Evolutionary conservation across 2,797 vertebrate species (phyloP), one percentile per base, ranked within the genome.

Genomic region (Poeciliopsis turneri): DNA sequence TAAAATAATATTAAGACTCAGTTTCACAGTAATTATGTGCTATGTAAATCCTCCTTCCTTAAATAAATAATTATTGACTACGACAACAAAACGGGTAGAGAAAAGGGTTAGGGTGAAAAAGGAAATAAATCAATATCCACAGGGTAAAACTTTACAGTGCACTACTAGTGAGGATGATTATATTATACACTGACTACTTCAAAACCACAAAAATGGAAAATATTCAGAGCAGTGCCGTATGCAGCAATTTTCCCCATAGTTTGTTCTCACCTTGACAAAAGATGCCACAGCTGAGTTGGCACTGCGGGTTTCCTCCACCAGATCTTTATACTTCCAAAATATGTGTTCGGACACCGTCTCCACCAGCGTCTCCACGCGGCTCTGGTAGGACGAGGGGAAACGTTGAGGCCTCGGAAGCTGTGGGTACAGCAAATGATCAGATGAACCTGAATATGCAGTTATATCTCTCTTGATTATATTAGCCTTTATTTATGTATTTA

Each of bases 311-410:
- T 99, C 98, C 76, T 99, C 98, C 33, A 92, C 69, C 78, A 97
- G 83, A 0, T 99, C 97, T 92, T 92, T 97, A 91, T 96, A 95
- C 86, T 98, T 99, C 97, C 97, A 99, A 93, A 94, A 95, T 90
- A 99, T 96, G 30, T 99, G 97, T 80, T 99, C 98, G 0, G 97
- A 97, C 78, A 98, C 88, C 0, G 95, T 87, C 95, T 98, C 97
- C 80, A 98, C 94, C 86, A 99, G 95, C 1, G 91, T 95, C 90
- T 99, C 98, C 88, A 99, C 41, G 12, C 97, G 97, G 89, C 85
- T 95, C 84, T 96, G 96, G 86, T 97, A 99, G 41, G 97, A 96
- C 13, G 97, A 96, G 53, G 98, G 97, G 92, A 99, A 99, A 72
- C 98, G 96, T 82, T 94, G 96, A 30, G 97, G 93, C 75, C 98